Evolutionary conservation across 2,797 vertebrate species (phyloP), one percentile per base, ranked within the genome.

Genomic region (Helicolenus hilgendorfi): DNA sequence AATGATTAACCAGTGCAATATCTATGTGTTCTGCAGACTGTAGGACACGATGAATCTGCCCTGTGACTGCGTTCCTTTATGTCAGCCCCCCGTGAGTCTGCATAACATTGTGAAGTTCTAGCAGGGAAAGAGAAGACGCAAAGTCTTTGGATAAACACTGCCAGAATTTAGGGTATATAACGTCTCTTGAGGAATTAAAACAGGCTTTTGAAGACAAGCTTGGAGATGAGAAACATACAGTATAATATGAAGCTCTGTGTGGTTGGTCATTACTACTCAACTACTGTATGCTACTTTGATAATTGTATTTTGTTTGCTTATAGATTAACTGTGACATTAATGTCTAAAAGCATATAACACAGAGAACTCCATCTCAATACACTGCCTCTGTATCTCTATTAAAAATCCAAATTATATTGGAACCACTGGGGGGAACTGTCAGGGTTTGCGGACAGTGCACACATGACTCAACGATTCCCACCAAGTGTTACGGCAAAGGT

Each of bases 81-180:
- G 68, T 80, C 76, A 85, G 82, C 72, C 90, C 84, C 82, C 4
- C 27, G 63, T 88, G 90, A 90, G 79, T 45, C 75, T 86, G 82
- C 72, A 76, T 74, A 77, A 89, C 60, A 80, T 36, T 72, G 77
- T 83, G 79, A 71, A 64, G 77, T 60, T 80, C 27, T 38, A 74
- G 72, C 68, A 82, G 79, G 68, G 41, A 45, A 41, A 41, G 38
- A 41, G 38, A 41, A 41, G 38, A 15, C 5, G 38, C 58, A 41
- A 24, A 67, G 75, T 89, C 64, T 74, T 71, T 80, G 53, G 55
- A 84, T 79, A 77, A 82, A 88, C 68, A 83, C 71, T 20, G 29
- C 2, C 65, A 79, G 72, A 81, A 86, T 71, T 80, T 27, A 72
- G 59, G 72, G 58, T 72, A 81, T 79, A 89, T 62, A 11, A 79